phyloP scores from a whole-genome alignment of 2,888 invertebrate species.

The Chaetoderma sp. region DNA sequence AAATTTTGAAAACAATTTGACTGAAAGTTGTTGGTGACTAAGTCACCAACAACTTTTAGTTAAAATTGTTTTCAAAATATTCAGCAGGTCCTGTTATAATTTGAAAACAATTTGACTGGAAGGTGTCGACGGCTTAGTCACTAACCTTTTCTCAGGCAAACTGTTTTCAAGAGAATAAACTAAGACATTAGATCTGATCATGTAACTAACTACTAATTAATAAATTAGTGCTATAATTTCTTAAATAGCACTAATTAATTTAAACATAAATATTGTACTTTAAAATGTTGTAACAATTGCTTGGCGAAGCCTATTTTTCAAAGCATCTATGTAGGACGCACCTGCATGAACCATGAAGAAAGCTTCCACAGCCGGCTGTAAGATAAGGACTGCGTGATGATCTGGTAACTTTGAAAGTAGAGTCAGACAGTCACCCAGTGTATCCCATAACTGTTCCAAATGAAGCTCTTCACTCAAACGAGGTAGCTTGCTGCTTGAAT shows the following conservation, averaged over 20 bases:
- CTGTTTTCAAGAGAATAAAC: not conserved
- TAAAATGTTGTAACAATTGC: too few species aligned
- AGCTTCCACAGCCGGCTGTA: slow-evolving; percentile 89
- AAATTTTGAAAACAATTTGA: too few species aligned
- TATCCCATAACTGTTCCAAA: slow-evolving; percentile 82
- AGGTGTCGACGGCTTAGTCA: not conserved
- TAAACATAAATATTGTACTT: not conserved
- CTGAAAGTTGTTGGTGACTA: too few species aligned
- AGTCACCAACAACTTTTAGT: too few species aligned
- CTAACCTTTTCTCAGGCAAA: not conserved
- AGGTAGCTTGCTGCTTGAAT: slow-evolving; percentile 56
- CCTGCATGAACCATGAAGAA: slow-evolving; percentile 89
- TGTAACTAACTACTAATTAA: too few species aligned
- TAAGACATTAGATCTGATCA: too few species aligned
- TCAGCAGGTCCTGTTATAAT: too few species aligned
- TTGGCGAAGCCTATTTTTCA: too few species aligned
- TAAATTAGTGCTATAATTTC: too few species aligned
- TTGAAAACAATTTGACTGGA: too few species aligned
- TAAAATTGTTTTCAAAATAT: too few species aligned
- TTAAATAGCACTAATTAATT: not conserved
- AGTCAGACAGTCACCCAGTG: slow-evolving; percentile 81
- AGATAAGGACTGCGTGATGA: slow-evolving; percentile 86
- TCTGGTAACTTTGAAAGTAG: slow-evolving; percentile 86
- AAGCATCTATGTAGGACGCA: too few species aligned
- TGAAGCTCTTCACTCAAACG: slow-evolving; percentile 80